Percentiles rank a stretch among this genome's conserved stretches.
Evolutionary conservation across 2,797 vertebrate genomes (phyloP).

Genomic region (Lerista edwardsae): DNA sequence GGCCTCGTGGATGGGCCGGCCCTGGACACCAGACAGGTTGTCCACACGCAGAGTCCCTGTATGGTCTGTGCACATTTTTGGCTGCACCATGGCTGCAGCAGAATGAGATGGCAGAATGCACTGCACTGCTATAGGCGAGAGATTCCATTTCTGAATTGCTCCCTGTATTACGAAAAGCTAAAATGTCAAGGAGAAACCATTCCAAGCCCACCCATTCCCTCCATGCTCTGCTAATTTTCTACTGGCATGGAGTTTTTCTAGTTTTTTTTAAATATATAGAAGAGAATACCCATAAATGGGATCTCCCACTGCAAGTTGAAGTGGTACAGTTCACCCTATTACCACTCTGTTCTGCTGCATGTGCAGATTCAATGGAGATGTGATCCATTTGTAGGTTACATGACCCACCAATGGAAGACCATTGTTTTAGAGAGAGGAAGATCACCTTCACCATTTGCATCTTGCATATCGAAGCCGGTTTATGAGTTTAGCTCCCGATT

Average conservation of each 20-base stretch:
- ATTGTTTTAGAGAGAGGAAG: not conserved
- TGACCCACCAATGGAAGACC: not conserved
- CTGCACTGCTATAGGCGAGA: too few relatives aligned
- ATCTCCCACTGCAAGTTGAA: not conserved
- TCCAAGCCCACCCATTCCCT: too few relatives aligned
- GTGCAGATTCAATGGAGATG: not conserved
- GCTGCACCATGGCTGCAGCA: too few relatives aligned
- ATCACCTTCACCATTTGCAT: not conserved
- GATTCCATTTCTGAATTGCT: too few relatives aligned
- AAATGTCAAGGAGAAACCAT: too few relatives aligned
- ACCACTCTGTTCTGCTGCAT: not conserved
- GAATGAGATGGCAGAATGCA: too few relatives aligned
- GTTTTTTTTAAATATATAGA: not conserved
- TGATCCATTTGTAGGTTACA: not conserved
- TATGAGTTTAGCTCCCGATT: not conserved
- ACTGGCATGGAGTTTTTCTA: not conserved
- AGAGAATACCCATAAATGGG: too few relatives aligned
- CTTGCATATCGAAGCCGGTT: not conserved
- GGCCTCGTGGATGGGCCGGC: too few relatives aligned
- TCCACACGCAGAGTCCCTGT: too few relatives aligned
- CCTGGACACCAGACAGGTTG: too few relatives aligned
- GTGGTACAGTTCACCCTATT: not conserved
- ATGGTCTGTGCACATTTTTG: too few relatives aligned
- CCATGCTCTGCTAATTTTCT: not conserved
- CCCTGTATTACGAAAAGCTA: too few relatives aligned